Evolutionary conservation across 2,113 vertebrate species (phyloP), one percentile per base, ranked within the genome.

Genomic region (Prolemur simus): DNA sequence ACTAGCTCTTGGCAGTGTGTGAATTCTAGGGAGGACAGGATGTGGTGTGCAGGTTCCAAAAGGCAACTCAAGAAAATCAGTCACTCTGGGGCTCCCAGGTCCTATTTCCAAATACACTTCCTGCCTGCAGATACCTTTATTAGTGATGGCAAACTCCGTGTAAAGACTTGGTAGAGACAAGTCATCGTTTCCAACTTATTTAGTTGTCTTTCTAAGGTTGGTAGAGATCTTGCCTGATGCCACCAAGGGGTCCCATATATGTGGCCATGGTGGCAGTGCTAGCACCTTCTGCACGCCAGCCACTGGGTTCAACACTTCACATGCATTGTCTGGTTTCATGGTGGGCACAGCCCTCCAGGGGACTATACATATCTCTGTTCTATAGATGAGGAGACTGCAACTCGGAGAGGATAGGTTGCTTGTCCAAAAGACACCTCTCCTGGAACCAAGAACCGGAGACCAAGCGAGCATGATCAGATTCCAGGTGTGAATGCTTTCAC

Each of bases 1-100:
- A 97, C 21, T 74, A 96, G 87, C 63, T 18, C 94, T 83, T 83
- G 96, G 93, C 76, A 0, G 14, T 0, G 58, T 92, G 93, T 84
- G 89, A 92, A 92, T 96, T 85, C 92, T 39, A 83, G 93, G 86
- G 92, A 0, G 0, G 21, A 89, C 58, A 56, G 9, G 58, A 96
- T 82, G 37, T 21, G 63, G 39, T 89, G 27, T 12, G 49, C 66
- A 74, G 2, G 49, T 39, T 52, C 68, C 4, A 8, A 37, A 47
- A 18, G 89, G 29, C 58, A 76, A 25, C 21, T 5, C 64, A 32
- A 77, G 88, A 96, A 95, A 96, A 42, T 18, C 71, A 45, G 12
- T 8, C 47, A 1, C 17, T 47, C 71, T 58, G 66, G 37, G 60
- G 49, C 71, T 71, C 77, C 77, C 27, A 3, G 21, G 64, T 85